Conservation (phyloP, 2,113 vertebrate species). For the Nansenia antarctica region DNA sequence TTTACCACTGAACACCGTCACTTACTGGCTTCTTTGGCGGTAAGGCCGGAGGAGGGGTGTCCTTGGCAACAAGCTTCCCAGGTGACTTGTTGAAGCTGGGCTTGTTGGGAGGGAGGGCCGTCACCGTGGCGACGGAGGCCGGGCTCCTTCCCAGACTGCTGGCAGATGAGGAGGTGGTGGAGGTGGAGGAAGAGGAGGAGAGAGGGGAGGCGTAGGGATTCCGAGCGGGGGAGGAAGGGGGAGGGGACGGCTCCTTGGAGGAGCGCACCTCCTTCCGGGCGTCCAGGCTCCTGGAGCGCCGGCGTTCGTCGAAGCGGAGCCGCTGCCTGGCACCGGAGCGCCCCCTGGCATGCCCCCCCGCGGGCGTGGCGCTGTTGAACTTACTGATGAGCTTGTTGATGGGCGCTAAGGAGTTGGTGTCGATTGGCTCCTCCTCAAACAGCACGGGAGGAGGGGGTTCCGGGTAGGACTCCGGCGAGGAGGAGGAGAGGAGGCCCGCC, state of each 20-base stretch:
- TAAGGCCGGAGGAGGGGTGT: conserved; percentile 50
- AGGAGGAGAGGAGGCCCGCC: conserved; percentile 40
- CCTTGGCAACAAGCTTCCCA: conserved; percentile 58
- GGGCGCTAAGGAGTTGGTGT: conserved; percentile 86
- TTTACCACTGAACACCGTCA: neutral
- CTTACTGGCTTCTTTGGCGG: conserved; percentile 80
- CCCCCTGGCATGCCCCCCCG: conserved; percentile 66
- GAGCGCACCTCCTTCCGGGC: conserved; percentile 44
- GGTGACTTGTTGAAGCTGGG: conserved; percentile 44
- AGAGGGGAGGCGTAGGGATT: conserved; percentile 58
- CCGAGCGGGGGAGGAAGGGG: conserved; percentile 35
- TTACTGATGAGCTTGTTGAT: conserved; percentile 90
- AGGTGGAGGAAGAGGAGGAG: conserved; percentile 32
- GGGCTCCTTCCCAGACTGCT: conserved; percentile 51
- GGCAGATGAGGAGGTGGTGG: conserved; percentile 28
- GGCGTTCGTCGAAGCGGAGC: conserved; percentile 72
- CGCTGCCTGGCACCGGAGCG: conserved; percentile 62
- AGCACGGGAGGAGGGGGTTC: conserved; percentile 21
- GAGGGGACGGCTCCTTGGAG: conserved; percentile 17
- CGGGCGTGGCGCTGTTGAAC: conserved; percentile 72
- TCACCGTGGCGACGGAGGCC: conserved; percentile 55
- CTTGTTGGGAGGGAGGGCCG: conserved; percentile 46
- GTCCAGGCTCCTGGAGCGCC: conserved; percentile 84
- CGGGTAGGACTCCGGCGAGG: conserved; percentile 21
- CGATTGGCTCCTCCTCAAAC: conserved; percentile 59